These are phyloP conservation scores for Xylocopa sonorina DNA, from an alignment of 1,140 invertebrate genomes.

Conservation along the genomic window DNA sequence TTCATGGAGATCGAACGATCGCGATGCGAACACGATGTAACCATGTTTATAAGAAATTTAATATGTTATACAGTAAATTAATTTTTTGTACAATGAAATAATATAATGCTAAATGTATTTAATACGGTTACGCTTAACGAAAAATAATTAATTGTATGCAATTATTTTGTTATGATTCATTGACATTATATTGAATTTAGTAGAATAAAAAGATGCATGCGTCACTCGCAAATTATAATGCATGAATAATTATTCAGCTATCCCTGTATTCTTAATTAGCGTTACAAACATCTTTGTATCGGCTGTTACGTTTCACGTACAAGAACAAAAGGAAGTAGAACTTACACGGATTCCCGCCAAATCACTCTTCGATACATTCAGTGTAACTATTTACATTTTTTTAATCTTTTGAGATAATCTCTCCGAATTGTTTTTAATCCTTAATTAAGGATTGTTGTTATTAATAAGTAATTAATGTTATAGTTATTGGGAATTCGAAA, in stretches of 20 bases:
- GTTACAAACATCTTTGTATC: background rate
- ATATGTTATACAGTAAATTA: background rate
- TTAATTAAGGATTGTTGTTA: no score
- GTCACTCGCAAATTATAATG: constrained; percentile 41
- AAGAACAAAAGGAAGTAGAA: constrained; percentile 8
- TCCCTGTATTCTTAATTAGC: background rate
- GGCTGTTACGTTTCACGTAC: background rate
- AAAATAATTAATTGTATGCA: background rate
- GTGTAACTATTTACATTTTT: background rate
- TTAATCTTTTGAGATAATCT: background rate
- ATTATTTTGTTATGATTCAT: background rate
- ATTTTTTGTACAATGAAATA: background rate
- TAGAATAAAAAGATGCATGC: constrained; percentile 15
- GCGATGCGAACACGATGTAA: no score
- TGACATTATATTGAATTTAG: background rate
- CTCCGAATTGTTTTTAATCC: background rate
- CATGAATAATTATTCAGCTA: constrained; percentile 29
- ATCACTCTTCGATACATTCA: background rate
- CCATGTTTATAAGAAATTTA: background rate
- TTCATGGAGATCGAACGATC: background rate
- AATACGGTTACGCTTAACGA: background rate
- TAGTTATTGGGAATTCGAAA: constrained; percentile 1
- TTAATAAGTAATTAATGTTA: background rate
- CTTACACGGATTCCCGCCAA: constrained; percentile 27
- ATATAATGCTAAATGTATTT: background rate